Evolutionary conservation across 2,888 invertebrate genomes (phyloP), one percentile per base, ranked within the genome.

Genomic region (Drosophila macrothrix): DNA sequence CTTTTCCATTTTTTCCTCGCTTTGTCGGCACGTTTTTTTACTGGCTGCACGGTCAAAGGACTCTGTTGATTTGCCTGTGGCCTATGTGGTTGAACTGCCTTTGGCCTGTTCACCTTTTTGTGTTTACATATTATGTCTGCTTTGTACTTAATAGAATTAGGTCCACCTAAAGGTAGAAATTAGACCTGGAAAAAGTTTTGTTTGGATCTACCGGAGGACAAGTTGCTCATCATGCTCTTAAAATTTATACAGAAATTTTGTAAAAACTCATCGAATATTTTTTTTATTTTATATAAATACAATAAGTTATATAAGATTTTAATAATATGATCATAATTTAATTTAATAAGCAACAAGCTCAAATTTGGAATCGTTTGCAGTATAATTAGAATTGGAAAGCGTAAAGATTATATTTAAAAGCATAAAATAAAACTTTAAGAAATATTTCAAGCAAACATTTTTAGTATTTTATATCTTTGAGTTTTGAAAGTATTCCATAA

Each of bases 91-190:
- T 61, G 16, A 33, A 10, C 49, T 50, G 49, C 55, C 46, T 31
- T 56, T 50, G 39, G 55, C 50, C 19, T 53, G 35, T 39, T 28
- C 9, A 9, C 4, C 28, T 56, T 37, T 33, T 14, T 33, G 50
- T 46, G 43, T 60, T 67, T 22, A 55, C 39, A n/a, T 68, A 55
- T 54, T 19, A 22, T 31, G 52, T 67, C 49, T 71, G 50, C 14
- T 46, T 41, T 63, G 58, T 58, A 59, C 33, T 49, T 70, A 78
- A 85, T 85, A 74, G 78, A 84, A 82, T 90, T 85, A 80, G 66
- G 53, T 37, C 19, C 55, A 67, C 55, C 61, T 64, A 67, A 73
- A 67, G 61, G 62, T 56, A 73, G 55, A 71, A 84, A 74, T 75
- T 60, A 55, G 54, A 61, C 56, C 73, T 25, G 12, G 43, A 60